Percentiles rank a stretch among this genome's conserved stretches.
phyloP scores from a whole-genome alignment of 2,888 invertebrate species.

The Monoplex corrugatus region DNA sequence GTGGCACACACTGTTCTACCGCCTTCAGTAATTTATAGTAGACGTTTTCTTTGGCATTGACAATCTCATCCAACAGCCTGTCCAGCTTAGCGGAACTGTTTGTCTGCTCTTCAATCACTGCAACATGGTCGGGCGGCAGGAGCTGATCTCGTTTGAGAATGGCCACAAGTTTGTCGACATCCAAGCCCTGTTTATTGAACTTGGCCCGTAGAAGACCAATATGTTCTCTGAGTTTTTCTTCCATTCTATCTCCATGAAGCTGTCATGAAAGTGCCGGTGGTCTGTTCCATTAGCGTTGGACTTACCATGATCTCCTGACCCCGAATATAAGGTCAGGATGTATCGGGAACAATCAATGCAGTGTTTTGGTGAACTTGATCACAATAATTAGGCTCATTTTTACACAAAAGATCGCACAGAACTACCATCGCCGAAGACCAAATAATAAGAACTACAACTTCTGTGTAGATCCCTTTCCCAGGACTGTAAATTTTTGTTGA shows the following conservation, averaged over 20 bases:
- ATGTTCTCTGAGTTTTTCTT: conserved; percentile 65
- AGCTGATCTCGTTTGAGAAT: conserved; percentile 65
- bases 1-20: conserved; percentile 62
- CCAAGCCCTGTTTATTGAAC: conserved; percentile 60
- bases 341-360: too few species aligned
- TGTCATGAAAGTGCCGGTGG: not conserved
- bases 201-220: conserved; percentile 70
- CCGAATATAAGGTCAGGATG: too few species aligned
- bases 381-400: too few species aligned
- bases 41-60: conserved; percentile 68
- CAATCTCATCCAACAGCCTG: conserved; percentile 69
- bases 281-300: not conserved
- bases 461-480: too few species aligned
- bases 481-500: too few species aligned
- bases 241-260: conserved; percentile 29
- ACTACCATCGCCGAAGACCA: too few species aligned
- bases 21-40: conserved; percentile 74
- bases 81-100: conserved; percentile 69
- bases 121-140: conserved; percentile 66
- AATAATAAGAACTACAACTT: too few species aligned
- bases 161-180: conserved; percentile 57
- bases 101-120: conserved; percentile 68
- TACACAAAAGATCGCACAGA: too few species aligned
- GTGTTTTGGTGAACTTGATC: too few species aligned
- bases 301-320: not conserved